Conservation (phyloP, 2,113 vertebrate species). For the Chlorocebus sabaeus region DNA sequence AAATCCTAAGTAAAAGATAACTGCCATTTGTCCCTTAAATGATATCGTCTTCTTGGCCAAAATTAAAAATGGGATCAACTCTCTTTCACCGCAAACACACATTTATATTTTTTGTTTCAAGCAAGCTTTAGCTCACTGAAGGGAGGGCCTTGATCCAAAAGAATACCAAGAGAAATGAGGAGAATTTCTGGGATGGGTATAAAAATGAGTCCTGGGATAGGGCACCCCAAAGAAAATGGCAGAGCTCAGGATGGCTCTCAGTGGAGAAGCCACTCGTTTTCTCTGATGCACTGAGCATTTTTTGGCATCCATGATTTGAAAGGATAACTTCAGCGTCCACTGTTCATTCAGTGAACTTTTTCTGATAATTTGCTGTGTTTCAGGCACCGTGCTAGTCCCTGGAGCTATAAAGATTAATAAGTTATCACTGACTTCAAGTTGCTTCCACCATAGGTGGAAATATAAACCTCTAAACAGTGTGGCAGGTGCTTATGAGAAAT, state of each 20-base stretch:
- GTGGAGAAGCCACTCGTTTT: accelerated
- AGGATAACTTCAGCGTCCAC: neutral
- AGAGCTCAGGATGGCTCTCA: neutral
- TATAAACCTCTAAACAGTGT: neutral
- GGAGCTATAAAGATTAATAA: neutral
- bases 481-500: neutral
- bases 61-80: neutral
- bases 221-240: neutral
- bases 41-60: neutral
- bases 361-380: neutral
- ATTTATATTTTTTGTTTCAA: neutral
- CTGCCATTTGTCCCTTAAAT: neutral
- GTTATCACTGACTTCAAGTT: neutral
- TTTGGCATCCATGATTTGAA: neutral
- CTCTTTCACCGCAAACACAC: neutral
- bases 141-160: neutral
- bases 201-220: neutral
- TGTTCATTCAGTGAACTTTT: neutral
- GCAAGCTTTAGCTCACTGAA: neutral
- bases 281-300: neutral
- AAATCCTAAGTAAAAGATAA: neutral
- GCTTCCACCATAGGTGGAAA: neutral
- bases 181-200: neutral
- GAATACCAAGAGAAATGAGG: neutral
- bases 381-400: neutral